Percentiles rank a stretch among this genome's conserved stretches.
These are phyloP conservation scores for Plecturocebus donacophilus DNA, from an alignment of 2,113 vertebrate species.

Conservation along the genomic window DNA sequence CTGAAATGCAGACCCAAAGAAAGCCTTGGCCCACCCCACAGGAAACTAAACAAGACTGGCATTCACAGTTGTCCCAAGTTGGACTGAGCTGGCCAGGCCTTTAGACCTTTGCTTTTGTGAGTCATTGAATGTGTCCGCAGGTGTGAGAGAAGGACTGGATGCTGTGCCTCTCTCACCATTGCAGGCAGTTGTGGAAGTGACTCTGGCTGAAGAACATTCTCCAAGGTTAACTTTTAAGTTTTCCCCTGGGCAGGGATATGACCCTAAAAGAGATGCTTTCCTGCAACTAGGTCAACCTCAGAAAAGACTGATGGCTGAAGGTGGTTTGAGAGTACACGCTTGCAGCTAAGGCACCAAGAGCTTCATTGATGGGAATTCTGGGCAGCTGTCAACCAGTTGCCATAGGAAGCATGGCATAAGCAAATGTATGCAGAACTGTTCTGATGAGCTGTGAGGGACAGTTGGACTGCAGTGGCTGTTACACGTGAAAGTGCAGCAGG, in stretches of 20 bases:
- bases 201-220: not conserved
- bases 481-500: no score
- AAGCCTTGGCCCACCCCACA: no score
- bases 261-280: not conserved
- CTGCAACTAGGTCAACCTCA: not conserved
- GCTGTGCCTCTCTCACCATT: not conserved
- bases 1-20: not conserved
- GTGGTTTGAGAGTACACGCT: not conserved
- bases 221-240: not conserved
- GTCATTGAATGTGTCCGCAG: not conserved
- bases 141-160: not conserved
- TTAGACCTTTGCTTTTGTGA: not conserved
- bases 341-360: not conserved
- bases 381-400: not conserved
- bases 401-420: not conserved
- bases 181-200: not conserved
- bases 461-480: not conserved
- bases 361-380: not conserved
- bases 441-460: not conserved
- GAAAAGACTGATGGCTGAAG: not conserved
- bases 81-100: not conserved
- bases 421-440: not conserved
- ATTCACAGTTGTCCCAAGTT: not conserved
- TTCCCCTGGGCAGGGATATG: not conserved
- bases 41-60: not conserved